These are phyloP conservation scores for Acropternis orthonyx DNA, from an alignment of 2,797 vertebrate species.

Conservation along the genomic window DNA sequence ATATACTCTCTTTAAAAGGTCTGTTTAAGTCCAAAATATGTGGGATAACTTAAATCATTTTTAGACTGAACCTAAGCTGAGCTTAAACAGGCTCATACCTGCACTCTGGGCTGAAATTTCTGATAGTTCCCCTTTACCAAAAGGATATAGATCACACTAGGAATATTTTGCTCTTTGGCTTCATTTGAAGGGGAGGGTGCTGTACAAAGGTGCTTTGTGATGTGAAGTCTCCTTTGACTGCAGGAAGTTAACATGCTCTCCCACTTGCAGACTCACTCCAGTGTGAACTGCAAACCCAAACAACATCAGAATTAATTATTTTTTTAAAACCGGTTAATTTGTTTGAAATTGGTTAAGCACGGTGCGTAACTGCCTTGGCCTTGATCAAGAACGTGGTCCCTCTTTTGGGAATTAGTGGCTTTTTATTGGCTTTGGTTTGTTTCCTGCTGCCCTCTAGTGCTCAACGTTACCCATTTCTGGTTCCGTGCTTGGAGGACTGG, in stretches of 20 bases:
- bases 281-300: neutral
- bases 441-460: slow-evolving; percentile 60
- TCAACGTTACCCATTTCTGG: rapidly evolving
- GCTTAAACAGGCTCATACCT: neutral
- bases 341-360: neutral
- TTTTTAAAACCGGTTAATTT: neutral
- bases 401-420: neutral
- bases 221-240: neutral
- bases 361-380: neutral
- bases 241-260: neutral
- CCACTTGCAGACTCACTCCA: neutral
- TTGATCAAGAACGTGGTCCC: neutral
- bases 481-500: neutral
- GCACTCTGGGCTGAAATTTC: neutral
- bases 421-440: neutral
- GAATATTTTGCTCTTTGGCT: neutral
- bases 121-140: neutral
- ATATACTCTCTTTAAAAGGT: neutral
- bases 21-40: rapidly evolving
- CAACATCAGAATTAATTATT: rapidly evolving
- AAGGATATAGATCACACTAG: neutral
- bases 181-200: neutral
- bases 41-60: neutral
- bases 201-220: neutral
- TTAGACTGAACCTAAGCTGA: neutral